These are phyloP conservation scores for Apodemus speciosus DNA, from an alignment of 2,113 vertebrate species.

Conservation along the genomic window DNA sequence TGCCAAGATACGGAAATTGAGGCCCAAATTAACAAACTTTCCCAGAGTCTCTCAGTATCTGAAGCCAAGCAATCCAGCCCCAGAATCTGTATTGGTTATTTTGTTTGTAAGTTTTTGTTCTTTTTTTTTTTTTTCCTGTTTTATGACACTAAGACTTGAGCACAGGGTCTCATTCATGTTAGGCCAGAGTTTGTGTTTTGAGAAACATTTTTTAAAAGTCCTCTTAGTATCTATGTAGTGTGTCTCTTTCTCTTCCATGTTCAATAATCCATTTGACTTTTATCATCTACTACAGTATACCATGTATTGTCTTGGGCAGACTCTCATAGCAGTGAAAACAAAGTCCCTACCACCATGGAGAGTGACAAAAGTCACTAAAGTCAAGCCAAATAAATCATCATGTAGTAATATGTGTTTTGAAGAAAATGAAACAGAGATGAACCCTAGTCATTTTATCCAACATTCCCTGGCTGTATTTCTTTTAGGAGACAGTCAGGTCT, in stretches of 20 bases:
- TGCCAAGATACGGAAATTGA: conserved; percentile 33
- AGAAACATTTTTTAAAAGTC: background rate
- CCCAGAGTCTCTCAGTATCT: background rate
- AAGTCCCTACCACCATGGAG: background rate
- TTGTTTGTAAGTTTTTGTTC: background rate
- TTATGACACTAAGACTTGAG: background rate
- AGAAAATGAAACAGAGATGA: conserved; percentile 27
- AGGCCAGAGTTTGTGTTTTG: background rate
- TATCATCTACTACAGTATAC: background rate
- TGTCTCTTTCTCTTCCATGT: background rate
- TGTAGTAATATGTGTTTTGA: background rate
- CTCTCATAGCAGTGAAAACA: background rate
- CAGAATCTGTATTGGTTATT: conserved; percentile 7
- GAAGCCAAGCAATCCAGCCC: background rate
- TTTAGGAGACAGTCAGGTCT: background rate
- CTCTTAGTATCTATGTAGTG: background rate
- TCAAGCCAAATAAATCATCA: background rate
- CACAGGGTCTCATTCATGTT: background rate
- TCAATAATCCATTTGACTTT: conserved; percentile 2
- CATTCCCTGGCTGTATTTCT: background rate
- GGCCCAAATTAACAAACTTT: conserved; percentile 16
- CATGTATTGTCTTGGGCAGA: background rate
- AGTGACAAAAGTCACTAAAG: background rate
- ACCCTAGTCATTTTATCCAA: background rate
- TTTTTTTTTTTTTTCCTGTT: background rate